A percentile compares a stretch with the other conserved stretches of the same genome.
Conservation (phyloP, 1,140 invertebrate genomes). For the Diorhabda elongata region DNA sequence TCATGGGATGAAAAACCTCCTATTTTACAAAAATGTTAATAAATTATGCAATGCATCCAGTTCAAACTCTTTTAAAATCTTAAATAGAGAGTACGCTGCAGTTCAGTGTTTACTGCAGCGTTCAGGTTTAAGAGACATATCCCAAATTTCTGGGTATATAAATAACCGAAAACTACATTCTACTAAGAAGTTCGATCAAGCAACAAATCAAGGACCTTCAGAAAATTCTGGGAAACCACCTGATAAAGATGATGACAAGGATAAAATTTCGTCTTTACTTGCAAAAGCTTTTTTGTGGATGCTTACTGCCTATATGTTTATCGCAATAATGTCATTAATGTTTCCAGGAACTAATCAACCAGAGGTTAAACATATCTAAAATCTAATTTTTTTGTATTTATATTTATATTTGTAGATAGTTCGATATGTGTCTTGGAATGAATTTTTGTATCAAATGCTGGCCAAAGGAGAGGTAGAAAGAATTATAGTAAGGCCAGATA, state of each 20-base stretch:
- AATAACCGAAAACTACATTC: slow-evolving; percentile 28
- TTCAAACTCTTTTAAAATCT: slow-evolving; percentile 28
- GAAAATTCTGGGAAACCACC: slow-evolving; percentile 41
- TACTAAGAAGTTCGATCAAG: slow-evolving; percentile 33
- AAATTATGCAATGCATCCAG: background rate
- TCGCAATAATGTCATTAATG: slow-evolving; percentile 64
- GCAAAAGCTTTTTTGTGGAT: slow-evolving; percentile 73
- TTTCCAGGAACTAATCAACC: slow-evolving; percentile 69
- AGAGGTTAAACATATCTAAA: slow-evolving; percentile 53
- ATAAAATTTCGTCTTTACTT: slow-evolving; percentile 63
- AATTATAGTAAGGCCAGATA: slow-evolving; percentile 76
- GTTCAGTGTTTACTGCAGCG: slow-evolving; percentile 44
- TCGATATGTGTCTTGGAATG: slow-evolving; percentile 87
- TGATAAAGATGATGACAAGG: slow-evolving; percentile 54
- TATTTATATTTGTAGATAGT: slow-evolving; percentile 46
- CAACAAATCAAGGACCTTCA: slow-evolving; percentile 18
- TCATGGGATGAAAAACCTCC: background rate
- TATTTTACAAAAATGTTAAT: background rate
- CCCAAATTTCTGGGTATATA: slow-evolving; percentile 41
- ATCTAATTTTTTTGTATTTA: slow-evolving; percentile 7
- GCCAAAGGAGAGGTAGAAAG: slow-evolving; percentile 89
- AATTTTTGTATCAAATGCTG: slow-evolving; percentile 90
- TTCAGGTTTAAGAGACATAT: slow-evolving; percentile 44
- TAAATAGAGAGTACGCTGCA: slow-evolving; percentile 50
- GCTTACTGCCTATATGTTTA: slow-evolving; percentile 67